Percentiles rank a stretch among this genome's conserved stretches.
These are phyloP conservation scores for Pyrochroa serraticornis DNA, from an alignment of 2,888 invertebrate species.

Conservation along the genomic window DNA sequence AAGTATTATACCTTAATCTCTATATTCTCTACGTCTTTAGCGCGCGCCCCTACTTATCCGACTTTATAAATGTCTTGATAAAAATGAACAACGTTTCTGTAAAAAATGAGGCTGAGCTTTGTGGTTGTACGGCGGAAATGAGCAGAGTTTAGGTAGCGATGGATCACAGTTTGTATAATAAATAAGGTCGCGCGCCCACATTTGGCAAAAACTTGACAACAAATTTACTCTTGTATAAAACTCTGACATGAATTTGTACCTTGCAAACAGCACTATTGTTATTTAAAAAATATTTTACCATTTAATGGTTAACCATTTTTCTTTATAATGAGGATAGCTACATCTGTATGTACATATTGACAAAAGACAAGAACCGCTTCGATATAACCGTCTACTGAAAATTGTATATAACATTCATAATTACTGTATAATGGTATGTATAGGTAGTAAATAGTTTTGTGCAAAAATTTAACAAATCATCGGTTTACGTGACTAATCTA, in stretches of 20 bases:
- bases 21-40: conserved; percentile 40
- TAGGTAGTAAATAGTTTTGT: conserved; percentile 27
- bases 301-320: conserved; percentile 46
- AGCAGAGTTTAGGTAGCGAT: conserved; percentile 17
- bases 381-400: conserved; percentile 37
- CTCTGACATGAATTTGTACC: conserved; percentile 60
- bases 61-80: conserved; percentile 18
- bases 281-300: conserved; percentile 52
- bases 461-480: conserved; percentile 27
- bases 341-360: conserved; percentile 55
- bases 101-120: conserved; percentile 23
- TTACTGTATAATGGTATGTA: conserved; percentile 38
- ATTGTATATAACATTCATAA: conserved; percentile 31
- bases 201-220: conserved; percentile 55
- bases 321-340: conserved; percentile 46
- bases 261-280: conserved; percentile 58
- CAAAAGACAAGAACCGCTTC: conserved; percentile 48
- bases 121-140: conserved; percentile 7
- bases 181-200: conserved; percentile 43
- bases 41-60: conserved; percentile 24
- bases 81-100: conserved; percentile 9
- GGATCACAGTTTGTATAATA: conserved; percentile 35
- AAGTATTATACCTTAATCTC: conserved; percentile 47
- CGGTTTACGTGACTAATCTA: conserved; percentile 21
- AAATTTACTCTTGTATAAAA: conserved; percentile 55